phyloP scores from a whole-genome alignment of 2,888 invertebrate species.

The Stictocephala bisonia region DNA sequence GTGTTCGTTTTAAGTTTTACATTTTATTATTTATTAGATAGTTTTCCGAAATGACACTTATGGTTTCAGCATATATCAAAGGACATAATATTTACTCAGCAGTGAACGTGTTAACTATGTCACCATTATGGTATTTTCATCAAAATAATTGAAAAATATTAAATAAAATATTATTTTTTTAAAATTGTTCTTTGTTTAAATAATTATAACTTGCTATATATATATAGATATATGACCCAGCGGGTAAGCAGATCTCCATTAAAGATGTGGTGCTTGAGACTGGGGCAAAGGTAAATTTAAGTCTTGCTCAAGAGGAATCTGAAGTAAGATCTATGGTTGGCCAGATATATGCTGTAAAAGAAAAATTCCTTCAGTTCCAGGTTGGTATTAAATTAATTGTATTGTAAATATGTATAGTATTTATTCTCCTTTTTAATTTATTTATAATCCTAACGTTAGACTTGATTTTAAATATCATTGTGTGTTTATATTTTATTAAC shows the following conservation, averaged over 20 bases:
- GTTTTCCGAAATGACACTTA: too few species aligned
- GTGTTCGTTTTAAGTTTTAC: too few species aligned
- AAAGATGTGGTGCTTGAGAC: slow-evolving; percentile 72
- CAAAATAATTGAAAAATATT: not conserved
- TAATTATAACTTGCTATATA: not conserved
- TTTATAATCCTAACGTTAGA: not conserved
- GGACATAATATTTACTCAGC: too few species aligned
- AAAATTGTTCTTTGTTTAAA: not conserved
- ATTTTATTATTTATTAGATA: too few species aligned
- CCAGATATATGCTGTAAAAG: slow-evolving; percentile 50
- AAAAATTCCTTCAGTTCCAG: slow-evolving; percentile 58
- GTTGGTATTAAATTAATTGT: slow-evolving; percentile 49
- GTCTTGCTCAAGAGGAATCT: slow-evolving; percentile 65
- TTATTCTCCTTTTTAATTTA: too few species aligned
- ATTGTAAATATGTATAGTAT: not conserved
- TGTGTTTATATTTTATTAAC: too few species aligned
- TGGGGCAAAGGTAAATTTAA: slow-evolving; percentile 73
- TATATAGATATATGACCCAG: slow-evolving; percentile 24
- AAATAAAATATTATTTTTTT: not conserved
- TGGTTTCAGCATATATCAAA: too few species aligned
- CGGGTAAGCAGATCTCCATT: slow-evolving; percentile 37
- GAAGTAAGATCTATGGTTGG: slow-evolving; percentile 60
- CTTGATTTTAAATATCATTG: not conserved
- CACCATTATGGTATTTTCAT: not conserved
- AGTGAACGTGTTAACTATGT: too few species aligned